These are phyloP conservation scores for Himantopus leucocephalus DNA, from an alignment of 2,113 vertebrate genomes.

Conservation along the genomic window DNA sequence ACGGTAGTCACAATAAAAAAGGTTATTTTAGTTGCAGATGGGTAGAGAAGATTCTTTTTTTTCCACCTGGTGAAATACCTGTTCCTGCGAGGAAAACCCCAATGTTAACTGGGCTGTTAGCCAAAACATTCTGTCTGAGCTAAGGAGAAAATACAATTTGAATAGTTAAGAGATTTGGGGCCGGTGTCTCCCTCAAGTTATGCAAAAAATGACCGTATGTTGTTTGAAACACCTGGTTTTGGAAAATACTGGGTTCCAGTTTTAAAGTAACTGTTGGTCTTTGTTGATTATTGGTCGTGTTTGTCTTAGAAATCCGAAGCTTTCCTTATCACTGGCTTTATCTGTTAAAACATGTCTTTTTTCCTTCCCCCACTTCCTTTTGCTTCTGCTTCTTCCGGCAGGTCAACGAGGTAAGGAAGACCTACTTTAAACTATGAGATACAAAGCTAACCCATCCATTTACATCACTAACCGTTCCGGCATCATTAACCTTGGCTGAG, in stretches of 20 bases:
- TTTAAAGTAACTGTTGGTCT: background rate
- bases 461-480: conserved; percentile 70
- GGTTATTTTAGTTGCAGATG: background rate
- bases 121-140: background rate
- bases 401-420: conserved; percentile 98
- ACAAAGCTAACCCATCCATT: conserved; percentile 76
- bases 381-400: conserved; percentile 89
- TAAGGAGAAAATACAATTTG: background rate
- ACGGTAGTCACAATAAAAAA: background rate
- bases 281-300: conserved; percentile 38
- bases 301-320: conserved; percentile 69
- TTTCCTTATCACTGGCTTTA: conserved; percentile 72
- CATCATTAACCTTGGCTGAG: conserved; percentile 64
- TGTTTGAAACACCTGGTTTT: background rate
- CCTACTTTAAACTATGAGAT: conserved; percentile 63
- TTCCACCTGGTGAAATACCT: background rate
- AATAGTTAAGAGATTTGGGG: background rate
- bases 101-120: background rate
- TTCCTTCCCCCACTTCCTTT: conserved; percentile 74
- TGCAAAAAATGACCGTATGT: background rate
- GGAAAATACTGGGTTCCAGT: background rate
- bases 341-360: conserved; percentile 84
- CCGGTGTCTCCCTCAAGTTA: background rate
- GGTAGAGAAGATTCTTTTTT: background rate
- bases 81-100: background rate